Evolutionary conservation across 2,113 vertebrate species (phyloP), one percentile per base, ranked within the genome.

Genomic region (Argyrosomus japonicus): DNA sequence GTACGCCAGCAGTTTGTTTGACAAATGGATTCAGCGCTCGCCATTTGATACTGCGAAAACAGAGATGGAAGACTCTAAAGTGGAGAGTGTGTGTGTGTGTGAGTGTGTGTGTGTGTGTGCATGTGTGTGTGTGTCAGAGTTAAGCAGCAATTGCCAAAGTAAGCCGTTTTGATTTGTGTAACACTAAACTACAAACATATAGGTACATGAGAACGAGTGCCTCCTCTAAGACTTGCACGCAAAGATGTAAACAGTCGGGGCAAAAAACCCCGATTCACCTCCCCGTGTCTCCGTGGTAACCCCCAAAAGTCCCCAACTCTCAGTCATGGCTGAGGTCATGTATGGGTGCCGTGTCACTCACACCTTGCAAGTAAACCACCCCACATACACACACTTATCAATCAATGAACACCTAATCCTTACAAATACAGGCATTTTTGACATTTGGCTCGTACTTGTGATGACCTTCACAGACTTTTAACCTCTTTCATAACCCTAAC

Each of bases 1-100:
- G 45, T 45, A 74, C 60, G 67, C 84, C 90, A 43, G 86, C 82
- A 54, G 81, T 68, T 89, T 89, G 85, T 86, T 84, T 93, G 93
- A 94, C 92, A 90, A 91, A 93, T 92, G 89, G 91, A 91, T 87
- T 67, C 84, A 77, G 68, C 7, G 25, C 61, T 77, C 77, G 88
- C 64, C 53, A 93, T 89, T 14, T 50, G 90, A 93, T 89, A 88
- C 86, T 85, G 62, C 11, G 32, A 89, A 89, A 91, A 92, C 86
- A 91, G 83, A 91, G 83, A 85, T 45, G 85, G 76, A 86, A 69
- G 88, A 85, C 50, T 71, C 70, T 56, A 40, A 84, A 80, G 74
- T 89, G 75, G 77, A 65, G 57, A 63, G 67, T 25, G 64, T 68
- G 79, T 53, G 27, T 51, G 29, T 7, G 65, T n/a, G n/a, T n/a